Evolutionary conservation across 2,888 invertebrate genomes (phyloP), one percentile per base, ranked within the genome.

Genomic region (Electrophaes corylata): DNA sequence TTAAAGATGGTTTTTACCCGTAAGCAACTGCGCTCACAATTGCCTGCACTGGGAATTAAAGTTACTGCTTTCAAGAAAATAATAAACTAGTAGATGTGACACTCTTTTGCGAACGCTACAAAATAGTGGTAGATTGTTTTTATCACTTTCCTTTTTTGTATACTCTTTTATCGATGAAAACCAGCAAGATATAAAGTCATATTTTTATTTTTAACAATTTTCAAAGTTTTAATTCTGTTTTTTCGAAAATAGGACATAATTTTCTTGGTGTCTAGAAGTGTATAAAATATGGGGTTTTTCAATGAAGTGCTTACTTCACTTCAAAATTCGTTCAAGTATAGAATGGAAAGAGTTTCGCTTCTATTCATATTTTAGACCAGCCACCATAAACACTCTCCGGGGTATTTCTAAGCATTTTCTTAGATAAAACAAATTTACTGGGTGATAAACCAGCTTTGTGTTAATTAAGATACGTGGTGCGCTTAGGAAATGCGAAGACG

Each of bases 391-490:
- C 49, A 53, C 51, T 41, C 53, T n/a, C 51, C 41, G 10, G 37
- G 40, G 52, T 56, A 31, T 59, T 60, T 60, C 60, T 52, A 48
- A 52, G 56, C 56, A 33, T 54, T 61, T 49, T 50, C 61, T 37
- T 20, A 61, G 57, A 61, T 57, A 61, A 61, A 61, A 61, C 57
- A 61, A 61, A 61, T 61, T 57, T 57, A 61, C 53, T 47, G 54
- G 54, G 54, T 45, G 54, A 61, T 61, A 61, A 61, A 61, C 46
- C 31, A 37, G 61, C 47, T 51, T 44, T 48, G 57, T 44, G 50
- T 55, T 61, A 57, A 61, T 61, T 61, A 57, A 61, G 61, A 57
- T 55, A 57, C 57, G 57, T 55, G 61, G 40, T 23, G 11, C 14
- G 61, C 53, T 61, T 61, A 57, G 46, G 19, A 48, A 57, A 40